Conservation (phyloP, 2,888 invertebrate genomes). For the Erynnis tages region DNA sequence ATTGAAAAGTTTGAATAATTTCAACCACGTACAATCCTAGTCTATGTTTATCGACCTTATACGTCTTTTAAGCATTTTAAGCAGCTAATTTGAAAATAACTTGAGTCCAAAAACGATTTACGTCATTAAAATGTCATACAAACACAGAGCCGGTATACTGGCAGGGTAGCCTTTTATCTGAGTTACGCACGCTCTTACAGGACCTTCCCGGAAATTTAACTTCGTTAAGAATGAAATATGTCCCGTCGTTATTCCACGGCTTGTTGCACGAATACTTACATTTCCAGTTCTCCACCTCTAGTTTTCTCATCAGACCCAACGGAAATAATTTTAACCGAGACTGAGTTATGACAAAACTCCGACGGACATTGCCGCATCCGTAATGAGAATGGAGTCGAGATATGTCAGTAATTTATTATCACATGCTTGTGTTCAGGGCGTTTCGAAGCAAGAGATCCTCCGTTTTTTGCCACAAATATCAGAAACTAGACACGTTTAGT, state of each 20-base stretch:
- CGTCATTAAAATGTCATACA: constrained; percentile 24
- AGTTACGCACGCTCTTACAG: constrained; percentile 76
- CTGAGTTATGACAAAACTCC: constrained; percentile 82
- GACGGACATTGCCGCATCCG: constrained; percentile 80
- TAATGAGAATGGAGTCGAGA: constrained; percentile 79
- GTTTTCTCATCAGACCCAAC: constrained; percentile 79
- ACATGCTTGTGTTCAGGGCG: constrained; percentile 58
- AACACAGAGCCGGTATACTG: constrained; percentile 58
- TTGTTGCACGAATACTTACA: constrained; percentile 79
- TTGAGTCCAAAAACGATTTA: constrained; percentile 9
- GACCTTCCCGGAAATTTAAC: constrained; percentile 78
- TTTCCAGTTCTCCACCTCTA: constrained; percentile 76
- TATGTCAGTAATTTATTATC: constrained; percentile 76
- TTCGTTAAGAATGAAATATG: constrained; percentile 81
- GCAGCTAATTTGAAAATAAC: constrained; percentile 1
- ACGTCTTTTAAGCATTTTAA: background rate
- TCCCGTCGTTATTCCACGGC: constrained; percentile 76
- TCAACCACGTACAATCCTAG: too few relatives aligned
- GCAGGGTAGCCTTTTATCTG: constrained; percentile 72
- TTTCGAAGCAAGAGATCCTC: constrained; percentile 51
- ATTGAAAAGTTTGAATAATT: too few relatives aligned
- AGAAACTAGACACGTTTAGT: constrained; percentile 32
- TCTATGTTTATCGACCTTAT: background rate
- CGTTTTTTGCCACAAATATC: constrained; percentile 50
- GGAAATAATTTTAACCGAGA: constrained; percentile 81